A percentile compares a stretch with the other conserved stretches of the same genome.
phyloP scores from a whole-genome alignment of 2,888 invertebrate species.

The Tetragonula carbonaria region DNA sequence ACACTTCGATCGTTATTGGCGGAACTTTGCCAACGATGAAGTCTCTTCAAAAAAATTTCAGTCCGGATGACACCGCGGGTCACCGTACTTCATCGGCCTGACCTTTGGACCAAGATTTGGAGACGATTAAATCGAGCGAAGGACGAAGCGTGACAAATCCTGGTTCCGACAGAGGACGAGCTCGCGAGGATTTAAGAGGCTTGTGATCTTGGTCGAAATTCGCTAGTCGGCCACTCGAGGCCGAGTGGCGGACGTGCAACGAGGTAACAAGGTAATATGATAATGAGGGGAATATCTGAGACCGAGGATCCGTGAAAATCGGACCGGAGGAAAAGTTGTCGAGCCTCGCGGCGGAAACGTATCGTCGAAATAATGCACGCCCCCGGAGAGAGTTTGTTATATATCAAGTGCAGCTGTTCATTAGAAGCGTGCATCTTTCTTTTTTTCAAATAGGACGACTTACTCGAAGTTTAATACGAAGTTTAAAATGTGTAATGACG shows the following conservation, averaged over 20 bases:
- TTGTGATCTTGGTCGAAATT: constrained; percentile 38
- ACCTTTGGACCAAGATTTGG: neutral
- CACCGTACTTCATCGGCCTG: neutral
- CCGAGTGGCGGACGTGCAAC: constrained; percentile 14
- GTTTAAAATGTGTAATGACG: no score
- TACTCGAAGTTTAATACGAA: no score
- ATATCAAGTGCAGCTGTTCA: no score
- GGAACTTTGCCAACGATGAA: no score
- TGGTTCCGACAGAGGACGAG: neutral
- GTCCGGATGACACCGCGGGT: no score
- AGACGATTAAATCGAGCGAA: neutral
- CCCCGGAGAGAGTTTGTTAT: neutral
- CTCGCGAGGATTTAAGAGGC: neutral
- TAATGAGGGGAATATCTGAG: constrained; percentile 51
- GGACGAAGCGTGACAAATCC: neutral
- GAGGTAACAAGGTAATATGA: constrained; percentile 56
- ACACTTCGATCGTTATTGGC: no score
- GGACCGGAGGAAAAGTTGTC: neutral
- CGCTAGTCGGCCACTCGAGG: constrained; percentile 20
- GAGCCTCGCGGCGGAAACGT: neutral
- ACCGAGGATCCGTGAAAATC: constrained; percentile 20
- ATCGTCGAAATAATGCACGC: constrained; percentile 15
- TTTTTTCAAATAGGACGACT: neutral
- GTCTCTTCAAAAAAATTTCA: no score
- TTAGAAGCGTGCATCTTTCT: neutral